phyloP scores from a whole-genome alignment of 2,888 invertebrate species.

The Timandra comae region DNA sequence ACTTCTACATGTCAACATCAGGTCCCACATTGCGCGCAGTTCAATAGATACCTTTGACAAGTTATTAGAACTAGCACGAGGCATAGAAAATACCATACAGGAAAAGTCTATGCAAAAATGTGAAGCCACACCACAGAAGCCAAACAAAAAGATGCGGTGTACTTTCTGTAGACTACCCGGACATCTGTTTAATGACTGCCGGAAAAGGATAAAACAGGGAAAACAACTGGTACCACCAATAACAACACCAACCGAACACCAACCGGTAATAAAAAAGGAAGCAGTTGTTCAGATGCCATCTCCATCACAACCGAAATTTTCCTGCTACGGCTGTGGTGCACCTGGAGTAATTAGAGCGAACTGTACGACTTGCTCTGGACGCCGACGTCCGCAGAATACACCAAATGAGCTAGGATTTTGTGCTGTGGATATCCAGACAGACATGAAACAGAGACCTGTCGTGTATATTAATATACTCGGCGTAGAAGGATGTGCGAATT shows the following conservation, averaged over 20 bases:
- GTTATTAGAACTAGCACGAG: too few relatives aligned
- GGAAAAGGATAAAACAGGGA: neutral
- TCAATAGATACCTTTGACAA: too few relatives aligned
- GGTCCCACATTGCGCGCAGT: too few relatives aligned
- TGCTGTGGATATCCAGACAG: neutral
- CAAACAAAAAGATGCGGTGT: neutral
- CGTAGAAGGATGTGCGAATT: too few relatives aligned
- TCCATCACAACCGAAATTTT: too few relatives aligned
- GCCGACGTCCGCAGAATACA: neutral
- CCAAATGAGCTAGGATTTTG: neutral
- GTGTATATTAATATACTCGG: neutral
- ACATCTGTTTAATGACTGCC: neutral
- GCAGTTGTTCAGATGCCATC: constrained; percentile 2
- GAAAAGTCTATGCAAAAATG: too few relatives aligned
- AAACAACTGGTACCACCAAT: neutral
- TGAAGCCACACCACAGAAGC: too few relatives aligned
- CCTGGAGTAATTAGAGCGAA: constrained; percentile 1
- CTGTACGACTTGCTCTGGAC: neutral
- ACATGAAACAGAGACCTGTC: neutral
- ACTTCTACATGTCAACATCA: too few relatives aligned
- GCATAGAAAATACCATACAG: too few relatives aligned
- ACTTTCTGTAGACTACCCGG: neutral
- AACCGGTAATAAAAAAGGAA: too few relatives aligned
- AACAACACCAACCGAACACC: neutral
- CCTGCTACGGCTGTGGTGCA: constrained; percentile 2